Percentiles rank a stretch among this genome's conserved stretches.
phyloP scores from a whole-genome alignment of 2,797 vertebrate species.

The Columba guinea region DNA sequence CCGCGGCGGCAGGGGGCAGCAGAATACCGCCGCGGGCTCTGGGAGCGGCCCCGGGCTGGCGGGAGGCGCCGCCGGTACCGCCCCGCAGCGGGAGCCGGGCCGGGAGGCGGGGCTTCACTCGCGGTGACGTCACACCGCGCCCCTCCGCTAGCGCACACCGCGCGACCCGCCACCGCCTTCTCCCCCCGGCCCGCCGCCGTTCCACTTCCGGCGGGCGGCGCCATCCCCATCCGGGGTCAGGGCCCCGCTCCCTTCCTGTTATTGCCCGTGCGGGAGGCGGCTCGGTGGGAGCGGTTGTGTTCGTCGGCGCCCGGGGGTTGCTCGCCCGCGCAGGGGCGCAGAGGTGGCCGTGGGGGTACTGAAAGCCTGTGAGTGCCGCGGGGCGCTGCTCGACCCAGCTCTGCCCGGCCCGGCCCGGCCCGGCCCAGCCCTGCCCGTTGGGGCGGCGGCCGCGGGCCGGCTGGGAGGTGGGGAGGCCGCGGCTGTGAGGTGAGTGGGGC shows the following conservation, averaged over 20 bases:
- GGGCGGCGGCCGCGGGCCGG: neutral
- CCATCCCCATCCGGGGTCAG: slow-evolving; percentile 73
- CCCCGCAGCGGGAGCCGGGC: neutral
- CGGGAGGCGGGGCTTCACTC: no score
- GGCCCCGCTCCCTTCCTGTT: slow-evolving; percentile 57
- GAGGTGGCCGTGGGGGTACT: neutral
- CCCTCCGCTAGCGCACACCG: neutral
- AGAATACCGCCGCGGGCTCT: neutral
- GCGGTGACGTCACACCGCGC: neutral
- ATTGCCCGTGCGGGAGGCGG: slow-evolving; percentile 51
- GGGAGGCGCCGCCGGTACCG: neutral
- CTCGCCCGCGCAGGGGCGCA: neutral
- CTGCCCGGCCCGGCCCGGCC: neutral
- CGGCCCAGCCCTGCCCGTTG: neutral
- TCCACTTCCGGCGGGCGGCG: neutral
- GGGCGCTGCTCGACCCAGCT: neutral
- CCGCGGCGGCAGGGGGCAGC: neutral
- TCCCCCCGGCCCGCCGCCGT: neutral
- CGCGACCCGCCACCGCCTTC: neutral
- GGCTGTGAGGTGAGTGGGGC: neutral
- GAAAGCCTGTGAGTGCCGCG: neutral
- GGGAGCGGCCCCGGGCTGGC: no score
- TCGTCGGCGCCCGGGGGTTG: neutral
- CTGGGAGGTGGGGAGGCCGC: neutral
- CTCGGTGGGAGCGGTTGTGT: slow-evolving; percentile 9